Evolutionary conservation across 2,113 vertebrate genomes (phyloP), one percentile per base, ranked within the genome.

Genomic region (Sakesphorus luctuosus): DNA sequence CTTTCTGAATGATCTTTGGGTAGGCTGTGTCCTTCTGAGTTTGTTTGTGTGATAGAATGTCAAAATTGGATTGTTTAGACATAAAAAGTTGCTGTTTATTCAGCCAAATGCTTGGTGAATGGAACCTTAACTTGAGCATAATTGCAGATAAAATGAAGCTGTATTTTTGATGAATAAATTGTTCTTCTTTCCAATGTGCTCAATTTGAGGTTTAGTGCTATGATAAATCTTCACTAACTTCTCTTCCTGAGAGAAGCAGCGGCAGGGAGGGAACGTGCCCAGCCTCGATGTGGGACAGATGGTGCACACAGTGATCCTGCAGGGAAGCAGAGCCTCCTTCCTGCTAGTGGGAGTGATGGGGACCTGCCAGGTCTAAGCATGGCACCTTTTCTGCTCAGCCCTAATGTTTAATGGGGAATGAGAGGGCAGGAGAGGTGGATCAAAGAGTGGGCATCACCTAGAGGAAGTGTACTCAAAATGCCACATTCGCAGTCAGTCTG

Each of bases 81-180:
- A 74, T 86, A 89, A 90, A 93, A 94, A 96, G 82, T 94, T 90
- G 76, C 88, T 92, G 79, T 93, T 96, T 93, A 81, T 90, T 93
- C 73, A 67, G 59, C 59, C 76, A 93, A 94, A 80, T 88, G 66
- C 79, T 86, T 46, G 33, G 79, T 73, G 94, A 95, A 94, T 74
- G 72, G 81, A 85, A 76, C 86, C 80, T 94, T 96, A 95, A 93
- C 85, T 95, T 77, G 83, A 88, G 85, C 90, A 95, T 95, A 97
- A 97, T 92, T 96, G 86, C 90, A 81, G 83, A 83, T 93, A 93
- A 96, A 95, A 95, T 2, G 24, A 90, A 96, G 92, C 90, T 88
- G 29, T 95, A 86, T 93, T 95, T 97, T 86, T 92, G 95, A 95
- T 92, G 55, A 94, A 96, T 97, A 97, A 97, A 97, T 97, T 93